These are phyloP conservation scores for Tillus elongatus DNA, from an alignment of 2,888 invertebrate species.

Conservation along the genomic window DNA sequence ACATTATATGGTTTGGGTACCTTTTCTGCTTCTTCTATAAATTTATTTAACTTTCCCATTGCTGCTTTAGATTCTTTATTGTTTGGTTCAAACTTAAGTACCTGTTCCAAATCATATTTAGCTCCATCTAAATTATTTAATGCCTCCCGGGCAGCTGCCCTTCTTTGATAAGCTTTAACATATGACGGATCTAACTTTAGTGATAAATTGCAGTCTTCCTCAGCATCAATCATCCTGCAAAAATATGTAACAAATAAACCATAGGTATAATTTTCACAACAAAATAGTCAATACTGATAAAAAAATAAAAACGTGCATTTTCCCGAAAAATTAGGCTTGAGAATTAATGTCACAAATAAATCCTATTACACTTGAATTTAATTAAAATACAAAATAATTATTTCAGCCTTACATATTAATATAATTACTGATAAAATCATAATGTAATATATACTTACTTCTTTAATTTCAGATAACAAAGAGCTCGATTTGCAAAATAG, in stretches of 20 bases:
- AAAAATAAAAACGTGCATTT: conserved; percentile 1
- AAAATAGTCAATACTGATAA: background rate
- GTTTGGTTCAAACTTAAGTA: conserved; percentile 67
- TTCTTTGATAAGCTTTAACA: conserved; percentile 74
- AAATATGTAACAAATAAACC: conserved; percentile 8
- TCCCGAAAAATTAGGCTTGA: background rate
- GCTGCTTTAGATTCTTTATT: conserved; percentile 56
- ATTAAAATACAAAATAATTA: too few species aligned
- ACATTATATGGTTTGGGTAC: too few species aligned
- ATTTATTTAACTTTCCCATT: background rate
- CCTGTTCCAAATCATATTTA: conserved; percentile 57
- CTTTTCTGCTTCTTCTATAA: background rate
- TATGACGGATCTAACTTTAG: conserved; percentile 68
- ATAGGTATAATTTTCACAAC: conserved; percentile 6
- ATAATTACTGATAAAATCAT: too few species aligned
- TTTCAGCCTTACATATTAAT: too few species aligned
- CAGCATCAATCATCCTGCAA: conserved; percentile 57
- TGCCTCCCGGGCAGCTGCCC: conserved; percentile 66
- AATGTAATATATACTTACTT: conserved; percentile 62
- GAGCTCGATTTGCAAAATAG: conserved; percentile 79
- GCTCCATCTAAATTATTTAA: conserved; percentile 66
- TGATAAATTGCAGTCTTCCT: conserved; percentile 74
- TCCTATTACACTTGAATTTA: too few species aligned
- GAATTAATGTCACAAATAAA: too few species aligned
- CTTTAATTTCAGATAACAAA: conserved; percentile 74